Evolutionary conservation across 2,113 vertebrate species (phyloP), one percentile per base, ranked within the genome.

Genomic region (Rhadina sibilatrix): DNA sequence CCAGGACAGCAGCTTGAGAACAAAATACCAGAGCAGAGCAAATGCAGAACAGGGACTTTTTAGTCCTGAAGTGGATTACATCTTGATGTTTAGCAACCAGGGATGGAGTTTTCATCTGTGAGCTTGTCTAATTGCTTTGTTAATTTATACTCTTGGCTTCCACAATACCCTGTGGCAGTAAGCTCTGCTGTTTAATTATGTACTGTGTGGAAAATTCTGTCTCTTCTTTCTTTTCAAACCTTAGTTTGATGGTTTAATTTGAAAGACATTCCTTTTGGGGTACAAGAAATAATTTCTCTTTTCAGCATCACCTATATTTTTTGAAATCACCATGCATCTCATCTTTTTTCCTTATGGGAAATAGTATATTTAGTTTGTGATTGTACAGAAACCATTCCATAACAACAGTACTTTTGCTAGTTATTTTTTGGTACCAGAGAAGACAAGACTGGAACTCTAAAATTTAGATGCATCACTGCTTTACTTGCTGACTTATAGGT

Each of bases 111-210:
- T 74, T 95, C 79, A 87, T 80, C 50, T 68, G 35, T 74, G 75
- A 90, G 82, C 35, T 81, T 74, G 59, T 83, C 76, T 93, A 93
- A 94, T 89, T 86, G 38, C 54, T 95, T 93, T 92, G 79, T 92
- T 88, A 96, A 89, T 90, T 96, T 92, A 66, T 93, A 37, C 27
- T 86, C 64, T 84, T 89, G 86, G 60, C 35, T 93, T 90, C 63
- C 2, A 0, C 54, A 92, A 40, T 53, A 79, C 57, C 85, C 82
- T 72, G n/a, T 85, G 82, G 78, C 82, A 85, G 46, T 56, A 83
- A 90, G n/a, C 24, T 93, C 83, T 74, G 59, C 49, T 77, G 33
- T 85, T 93, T 86, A 86, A 90, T 93, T 94, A 86, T 42, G 42
- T 21, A 20, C 79, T 61, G 21, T 17, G 30, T 64, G 52, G 64